A percentile compares a stretch with the other conserved stretches of the same genome.
phyloP scores from a whole-genome alignment of 2,888 invertebrate genomes.

The Dryocosmus kuriphilus region DNA sequence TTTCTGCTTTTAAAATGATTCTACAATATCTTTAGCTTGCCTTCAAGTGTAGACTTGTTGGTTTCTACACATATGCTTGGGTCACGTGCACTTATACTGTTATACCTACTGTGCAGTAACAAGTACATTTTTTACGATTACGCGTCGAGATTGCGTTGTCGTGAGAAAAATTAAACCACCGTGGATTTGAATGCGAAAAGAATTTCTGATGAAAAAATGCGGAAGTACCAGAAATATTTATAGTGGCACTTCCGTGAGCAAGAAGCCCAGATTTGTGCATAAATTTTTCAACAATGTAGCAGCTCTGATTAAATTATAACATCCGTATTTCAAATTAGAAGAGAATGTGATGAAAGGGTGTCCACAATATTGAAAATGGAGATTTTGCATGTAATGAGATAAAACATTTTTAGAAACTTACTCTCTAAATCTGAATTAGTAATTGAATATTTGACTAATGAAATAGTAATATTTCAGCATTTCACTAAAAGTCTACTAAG shows the following conservation, averaged over 20 bases:
- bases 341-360: too few species aligned
- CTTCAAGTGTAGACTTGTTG: neutral
- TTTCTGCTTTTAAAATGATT: constrained; percentile 10
- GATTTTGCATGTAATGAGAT: too few species aligned
- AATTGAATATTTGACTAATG: too few species aligned
- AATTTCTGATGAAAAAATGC: constrained; percentile 40
- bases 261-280: neutral
- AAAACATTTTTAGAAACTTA: too few species aligned
- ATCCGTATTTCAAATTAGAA: too few species aligned
- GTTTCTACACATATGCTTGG: neutral
- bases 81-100: constrained; percentile 35
- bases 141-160: constrained; percentile 27
- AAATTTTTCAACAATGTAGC: neutral
- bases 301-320: neutral
- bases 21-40: neutral
- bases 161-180: constrained; percentile 34
- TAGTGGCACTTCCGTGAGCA: constrained; percentile 19
- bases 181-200: constrained; percentile 28
- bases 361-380: too few species aligned
- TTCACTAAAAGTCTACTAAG: too few species aligned
- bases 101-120: constrained; percentile 26
- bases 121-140: constrained; percentile 31
- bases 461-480: too few species aligned
- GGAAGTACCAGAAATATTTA: constrained; percentile 29
- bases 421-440: too few species aligned